These are phyloP conservation scores for Ichneumon xanthorius DNA, from an alignment of 2,888 invertebrate species.

Conservation along the genomic window DNA sequence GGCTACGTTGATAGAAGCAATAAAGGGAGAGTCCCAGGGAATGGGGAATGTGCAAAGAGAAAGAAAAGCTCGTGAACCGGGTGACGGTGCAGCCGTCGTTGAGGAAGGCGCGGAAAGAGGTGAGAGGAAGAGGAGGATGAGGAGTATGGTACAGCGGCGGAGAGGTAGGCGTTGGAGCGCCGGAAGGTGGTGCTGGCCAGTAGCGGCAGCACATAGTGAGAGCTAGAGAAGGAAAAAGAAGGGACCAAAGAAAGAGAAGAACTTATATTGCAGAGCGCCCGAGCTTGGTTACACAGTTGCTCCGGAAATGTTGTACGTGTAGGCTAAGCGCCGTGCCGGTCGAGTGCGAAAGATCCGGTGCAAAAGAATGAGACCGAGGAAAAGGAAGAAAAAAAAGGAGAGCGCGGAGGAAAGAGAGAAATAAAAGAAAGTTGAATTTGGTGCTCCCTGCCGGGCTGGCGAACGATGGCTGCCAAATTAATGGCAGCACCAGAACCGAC, in stretches of 20 bases:
- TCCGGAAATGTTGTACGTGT: constrained; percentile 54
- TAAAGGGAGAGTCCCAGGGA: constrained; percentile 75
- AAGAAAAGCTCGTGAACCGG: constrained; percentile 52
- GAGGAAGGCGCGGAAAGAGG: constrained; percentile 30
- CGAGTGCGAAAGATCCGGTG: constrained; percentile 39
- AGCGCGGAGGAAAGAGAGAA: constrained; percentile 25
- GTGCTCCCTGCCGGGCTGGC: constrained; percentile 59
- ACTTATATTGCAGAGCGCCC: constrained; percentile 46
- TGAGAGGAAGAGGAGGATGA: constrained; percentile 46
- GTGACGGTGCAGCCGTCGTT: constrained; percentile 60
- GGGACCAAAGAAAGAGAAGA: constrained; percentile 1
- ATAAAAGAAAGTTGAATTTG: constrained; percentile 20
- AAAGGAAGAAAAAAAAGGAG: not conserved
- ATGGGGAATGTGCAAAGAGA: constrained; percentile 72
- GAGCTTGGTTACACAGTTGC: constrained; percentile 42
- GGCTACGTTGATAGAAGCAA: constrained; percentile 81
- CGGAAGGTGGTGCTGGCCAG: constrained; percentile 52
- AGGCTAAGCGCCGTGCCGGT: constrained; percentile 44
- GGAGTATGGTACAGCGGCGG: constrained; percentile 52
- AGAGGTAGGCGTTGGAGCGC: constrained; percentile 47
- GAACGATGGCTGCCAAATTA: constrained; percentile 80
- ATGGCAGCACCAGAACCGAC: constrained; percentile 72
- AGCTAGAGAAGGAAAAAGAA: constrained; percentile 6
- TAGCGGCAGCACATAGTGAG: constrained; percentile 15
- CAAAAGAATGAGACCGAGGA: constrained; percentile 29